Conservation (phyloP, 1,140 invertebrate genomes). For the Drosophila obscura region DNA sequence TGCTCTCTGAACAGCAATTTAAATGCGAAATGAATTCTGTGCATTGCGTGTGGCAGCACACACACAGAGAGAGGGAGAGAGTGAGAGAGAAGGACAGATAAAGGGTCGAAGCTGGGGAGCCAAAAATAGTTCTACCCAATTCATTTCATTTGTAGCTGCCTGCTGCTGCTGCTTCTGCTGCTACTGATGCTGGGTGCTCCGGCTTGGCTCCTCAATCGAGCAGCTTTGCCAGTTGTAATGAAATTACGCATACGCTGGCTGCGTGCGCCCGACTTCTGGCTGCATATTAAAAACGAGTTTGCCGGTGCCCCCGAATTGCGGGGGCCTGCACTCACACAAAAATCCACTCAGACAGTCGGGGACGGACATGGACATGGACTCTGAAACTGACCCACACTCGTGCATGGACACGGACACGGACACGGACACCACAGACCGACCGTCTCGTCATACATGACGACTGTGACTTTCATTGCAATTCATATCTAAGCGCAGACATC, state of each 20-base stretch:
- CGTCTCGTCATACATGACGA: slow-evolving; percentile 52
- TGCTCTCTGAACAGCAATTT: slow-evolving; percentile 80
- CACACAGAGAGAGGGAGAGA: background rate
- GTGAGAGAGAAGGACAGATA: background rate
- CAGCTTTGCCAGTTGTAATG: slow-evolving; percentile 62
- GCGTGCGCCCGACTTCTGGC: slow-evolving; percentile 44
- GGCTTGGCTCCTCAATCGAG: background rate
- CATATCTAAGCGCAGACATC: slow-evolving; percentile 74
- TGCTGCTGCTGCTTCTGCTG: slow-evolving; percentile 9
- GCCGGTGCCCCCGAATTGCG: slow-evolving; percentile 5
- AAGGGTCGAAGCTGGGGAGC: background rate
- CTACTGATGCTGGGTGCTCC: background rate
- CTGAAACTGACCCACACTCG: slow-evolving; percentile 9
- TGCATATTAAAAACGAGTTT: slow-evolving; percentile 77
- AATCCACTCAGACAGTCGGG: slow-evolving; percentile 15
- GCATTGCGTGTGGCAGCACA: slow-evolving; percentile 30
- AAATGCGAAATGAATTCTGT: slow-evolving; percentile 80
- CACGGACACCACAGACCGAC: slow-evolving; percentile 11
- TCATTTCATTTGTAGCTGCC: slow-evolving; percentile 37
- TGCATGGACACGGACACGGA: background rate
- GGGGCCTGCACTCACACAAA: background rate
- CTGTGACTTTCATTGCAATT: slow-evolving; percentile 80
- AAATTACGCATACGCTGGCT: slow-evolving; percentile 77
- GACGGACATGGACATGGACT: background rate
- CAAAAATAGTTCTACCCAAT: slow-evolving; percentile 58